These are phyloP conservation scores for Cyphomyrus discorhynchus DNA, from an alignment of 2,113 vertebrate species.

Conservation along the genomic window DNA sequence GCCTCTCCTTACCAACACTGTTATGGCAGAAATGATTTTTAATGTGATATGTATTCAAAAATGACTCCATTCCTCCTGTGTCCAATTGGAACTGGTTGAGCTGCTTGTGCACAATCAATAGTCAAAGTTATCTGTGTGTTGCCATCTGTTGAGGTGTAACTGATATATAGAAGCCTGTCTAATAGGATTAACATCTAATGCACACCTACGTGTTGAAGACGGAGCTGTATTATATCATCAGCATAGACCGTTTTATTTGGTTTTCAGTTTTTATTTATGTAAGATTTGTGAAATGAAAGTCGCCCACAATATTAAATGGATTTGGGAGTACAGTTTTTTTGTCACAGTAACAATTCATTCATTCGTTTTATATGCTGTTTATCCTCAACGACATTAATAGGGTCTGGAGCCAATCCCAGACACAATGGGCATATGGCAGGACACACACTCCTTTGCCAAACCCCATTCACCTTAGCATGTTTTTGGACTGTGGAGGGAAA, in stretches of 20 bases:
- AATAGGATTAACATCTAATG: neutral
- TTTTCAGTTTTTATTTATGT: neutral
- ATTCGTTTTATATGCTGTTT: neutral
- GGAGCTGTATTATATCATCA: neutral
- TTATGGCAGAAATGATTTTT: neutral
- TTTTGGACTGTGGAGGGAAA: neutral
- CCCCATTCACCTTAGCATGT: neutral
- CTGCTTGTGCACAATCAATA: neutral
- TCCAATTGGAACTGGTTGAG: neutral
- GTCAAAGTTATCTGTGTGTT: neutral
- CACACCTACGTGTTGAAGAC: neutral
- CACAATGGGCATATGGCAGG: neutral
- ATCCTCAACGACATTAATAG: neutral
- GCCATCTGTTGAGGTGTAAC: neutral
- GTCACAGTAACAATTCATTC: neutral
- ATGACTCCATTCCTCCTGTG: neutral
- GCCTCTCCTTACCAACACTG: neutral
- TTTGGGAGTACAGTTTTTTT: neutral
- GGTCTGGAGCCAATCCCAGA: neutral
- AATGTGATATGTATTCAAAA: neutral
- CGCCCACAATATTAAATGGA: neutral
- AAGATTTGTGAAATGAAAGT: neutral
- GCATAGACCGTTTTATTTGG: neutral
- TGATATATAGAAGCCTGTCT: neutral
- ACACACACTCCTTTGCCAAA: neutral